Percentiles rank a stretch among this genome's conserved stretches.
Conservation (phyloP, 1,140 invertebrate species). For the Chionoecetes opilio region DNA sequence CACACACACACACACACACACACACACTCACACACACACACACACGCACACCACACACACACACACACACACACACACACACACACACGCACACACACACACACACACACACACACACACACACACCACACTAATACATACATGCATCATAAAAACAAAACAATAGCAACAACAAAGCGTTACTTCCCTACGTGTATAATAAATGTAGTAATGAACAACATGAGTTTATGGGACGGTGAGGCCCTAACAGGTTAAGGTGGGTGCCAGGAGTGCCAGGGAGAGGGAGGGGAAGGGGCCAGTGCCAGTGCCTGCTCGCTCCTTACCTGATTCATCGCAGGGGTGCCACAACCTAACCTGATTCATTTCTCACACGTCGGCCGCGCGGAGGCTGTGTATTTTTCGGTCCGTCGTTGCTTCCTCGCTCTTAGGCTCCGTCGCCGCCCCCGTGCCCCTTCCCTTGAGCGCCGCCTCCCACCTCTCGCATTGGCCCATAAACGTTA, state of each 20-base stretch:
- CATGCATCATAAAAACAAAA: not conserved
- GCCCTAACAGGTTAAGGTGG: not conserved
- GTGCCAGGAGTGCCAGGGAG: not conserved
- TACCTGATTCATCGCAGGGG: constrained; percentile 63
- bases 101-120: too few species aligned
- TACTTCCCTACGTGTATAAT: too few species aligned
- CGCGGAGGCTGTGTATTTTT: constrained; percentile 64
- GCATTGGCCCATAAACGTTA: not conserved
- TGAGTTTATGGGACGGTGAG: not conserved
- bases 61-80: too few species aligned
- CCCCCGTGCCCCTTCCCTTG: not conserved
- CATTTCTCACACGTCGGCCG: constrained; percentile 68
- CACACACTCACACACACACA: too few species aligned
- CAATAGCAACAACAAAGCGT: not conserved
- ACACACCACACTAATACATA: not conserved
- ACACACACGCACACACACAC: too few species aligned
- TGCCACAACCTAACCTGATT: constrained; percentile 70
- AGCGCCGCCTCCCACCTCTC: not conserved
- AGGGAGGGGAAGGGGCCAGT: constrained; percentile 14
- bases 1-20: too few species aligned
- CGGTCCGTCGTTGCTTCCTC: constrained; percentile 56
- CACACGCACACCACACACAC: too few species aligned
- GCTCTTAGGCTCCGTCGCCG: not conserved
- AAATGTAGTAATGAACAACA: too few species aligned
- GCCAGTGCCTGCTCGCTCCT: not conserved